Conservation (phyloP, 2,113 vertebrate species). For the Tychaedon coryphoeus region DNA sequence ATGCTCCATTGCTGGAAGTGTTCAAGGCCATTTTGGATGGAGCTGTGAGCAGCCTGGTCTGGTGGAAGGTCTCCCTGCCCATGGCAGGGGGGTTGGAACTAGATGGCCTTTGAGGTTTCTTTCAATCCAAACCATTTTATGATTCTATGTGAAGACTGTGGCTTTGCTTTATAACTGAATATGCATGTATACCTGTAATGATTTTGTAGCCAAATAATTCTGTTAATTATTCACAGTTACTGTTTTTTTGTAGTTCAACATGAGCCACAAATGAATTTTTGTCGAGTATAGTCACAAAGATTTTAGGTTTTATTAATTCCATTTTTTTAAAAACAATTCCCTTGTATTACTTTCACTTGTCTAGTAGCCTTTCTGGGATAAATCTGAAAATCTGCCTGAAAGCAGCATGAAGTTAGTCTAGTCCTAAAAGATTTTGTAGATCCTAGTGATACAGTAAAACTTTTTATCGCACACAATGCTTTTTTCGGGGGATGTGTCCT, state of each 20-base stretch:
- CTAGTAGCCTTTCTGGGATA: neutral
- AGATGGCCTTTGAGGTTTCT: neutral
- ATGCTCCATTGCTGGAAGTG: neutral
- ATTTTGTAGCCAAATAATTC: neutral
- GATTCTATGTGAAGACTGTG: neutral
- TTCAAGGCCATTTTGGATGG: neutral
- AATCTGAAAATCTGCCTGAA: neutral
- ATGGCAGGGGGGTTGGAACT: fast-evolving
- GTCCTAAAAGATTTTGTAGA: neutral
- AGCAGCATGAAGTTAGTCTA: neutral
- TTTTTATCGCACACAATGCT: neutral
- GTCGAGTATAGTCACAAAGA: neutral
- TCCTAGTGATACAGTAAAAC: neutral
- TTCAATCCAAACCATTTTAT: neutral
- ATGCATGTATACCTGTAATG: neutral
- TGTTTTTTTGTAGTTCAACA: neutral
- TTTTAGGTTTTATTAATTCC: neutral
- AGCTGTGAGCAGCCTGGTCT: neutral
- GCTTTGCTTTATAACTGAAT: neutral
- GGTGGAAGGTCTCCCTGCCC: neutral
- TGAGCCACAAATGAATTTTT: neutral
- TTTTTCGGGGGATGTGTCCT: neutral
- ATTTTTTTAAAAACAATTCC: neutral
- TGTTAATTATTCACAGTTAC: neutral
- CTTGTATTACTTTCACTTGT: neutral